Conservation (phyloP, 1,140 invertebrate species). For the Ips typographus region DNA sequence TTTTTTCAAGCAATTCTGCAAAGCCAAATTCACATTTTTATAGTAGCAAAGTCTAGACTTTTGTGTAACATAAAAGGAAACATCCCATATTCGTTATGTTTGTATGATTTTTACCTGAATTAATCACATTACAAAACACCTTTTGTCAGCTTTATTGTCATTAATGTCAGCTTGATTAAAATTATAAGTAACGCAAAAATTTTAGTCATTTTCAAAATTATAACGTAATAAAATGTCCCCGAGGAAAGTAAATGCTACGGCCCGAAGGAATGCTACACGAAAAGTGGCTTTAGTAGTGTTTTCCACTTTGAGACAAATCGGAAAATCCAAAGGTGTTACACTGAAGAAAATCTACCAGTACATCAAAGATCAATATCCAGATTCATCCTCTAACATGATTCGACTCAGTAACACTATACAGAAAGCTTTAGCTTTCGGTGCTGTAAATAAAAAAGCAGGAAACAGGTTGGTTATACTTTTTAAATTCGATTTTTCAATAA, state of each 20-base stretch:
- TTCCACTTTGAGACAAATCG: slow-evolving; percentile 37
- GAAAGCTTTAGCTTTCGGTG: slow-evolving; percentile 37
- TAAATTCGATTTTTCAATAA: not conserved
- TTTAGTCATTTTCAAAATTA: slow-evolving; percentile 17
- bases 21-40: no score
- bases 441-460: slow-evolving; percentile 30
- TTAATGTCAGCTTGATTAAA: no score
- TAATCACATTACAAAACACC: no score
- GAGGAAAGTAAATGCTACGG: slow-evolving; percentile 1
- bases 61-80: no score
- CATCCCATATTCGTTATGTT: no score
- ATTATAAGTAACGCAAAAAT: no score
- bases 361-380: slow-evolving; percentile 35
- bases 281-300: slow-evolving; percentile 31
- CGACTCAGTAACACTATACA: slow-evolving; percentile 31
- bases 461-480: slow-evolving; percentile 14
- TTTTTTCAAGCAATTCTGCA: no score
- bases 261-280: slow-evolving; percentile 4
- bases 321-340: slow-evolving; percentile 32
- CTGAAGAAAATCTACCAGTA: slow-evolving; percentile 38
- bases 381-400: slow-evolving; percentile 29
- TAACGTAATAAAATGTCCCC: slow-evolving; percentile 24
- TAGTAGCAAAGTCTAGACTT: no score
- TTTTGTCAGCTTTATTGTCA: no score
- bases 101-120: no score